Conservation (phyloP, 2,797 vertebrate species). For the Enteromius thamalakanensis region DNA sequence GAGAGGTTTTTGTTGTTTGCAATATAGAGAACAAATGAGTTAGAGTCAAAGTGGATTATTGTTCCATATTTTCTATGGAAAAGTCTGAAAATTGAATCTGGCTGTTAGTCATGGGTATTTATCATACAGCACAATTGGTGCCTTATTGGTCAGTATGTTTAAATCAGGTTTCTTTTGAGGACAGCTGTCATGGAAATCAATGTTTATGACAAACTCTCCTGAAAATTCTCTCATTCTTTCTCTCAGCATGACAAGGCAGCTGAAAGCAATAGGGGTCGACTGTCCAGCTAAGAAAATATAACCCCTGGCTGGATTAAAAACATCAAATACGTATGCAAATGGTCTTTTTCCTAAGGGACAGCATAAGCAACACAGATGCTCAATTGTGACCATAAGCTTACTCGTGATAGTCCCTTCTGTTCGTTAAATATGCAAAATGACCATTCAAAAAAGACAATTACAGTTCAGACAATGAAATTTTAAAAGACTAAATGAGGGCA, state of each 20-base stretch:
- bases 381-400: constrained; percentile 9
- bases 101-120: constrained; percentile 25
- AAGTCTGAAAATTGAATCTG: background rate
- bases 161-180: constrained; percentile 12
- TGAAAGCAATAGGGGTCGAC: constrained; percentile 65
- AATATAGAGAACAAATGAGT: background rate
- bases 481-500: constrained; percentile 2
- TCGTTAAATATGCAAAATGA: constrained; percentile 11
- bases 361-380: constrained; percentile 31
- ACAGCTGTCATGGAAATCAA: constrained; percentile 8
- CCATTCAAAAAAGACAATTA: background rate
- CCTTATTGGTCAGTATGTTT: constrained; percentile 23
- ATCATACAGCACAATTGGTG: background rate
- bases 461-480: constrained; percentile 10
- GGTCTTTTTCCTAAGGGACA: constrained; percentile 16
- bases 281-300: constrained; percentile 58
- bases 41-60: background rate
- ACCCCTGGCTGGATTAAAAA: constrained; percentile 33
- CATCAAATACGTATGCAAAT: constrained; percentile 47
- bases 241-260: constrained; percentile 59
- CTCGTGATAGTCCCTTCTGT: constrained; percentile 8
- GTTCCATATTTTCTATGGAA: background rate
- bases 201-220: background rate
- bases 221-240: constrained; percentile 18
- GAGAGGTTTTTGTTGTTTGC: constrained; percentile 8